Base-by-base conservation (phyloP, 1,140 invertebrate genomes). In the Pomacea maculata region DNA sequence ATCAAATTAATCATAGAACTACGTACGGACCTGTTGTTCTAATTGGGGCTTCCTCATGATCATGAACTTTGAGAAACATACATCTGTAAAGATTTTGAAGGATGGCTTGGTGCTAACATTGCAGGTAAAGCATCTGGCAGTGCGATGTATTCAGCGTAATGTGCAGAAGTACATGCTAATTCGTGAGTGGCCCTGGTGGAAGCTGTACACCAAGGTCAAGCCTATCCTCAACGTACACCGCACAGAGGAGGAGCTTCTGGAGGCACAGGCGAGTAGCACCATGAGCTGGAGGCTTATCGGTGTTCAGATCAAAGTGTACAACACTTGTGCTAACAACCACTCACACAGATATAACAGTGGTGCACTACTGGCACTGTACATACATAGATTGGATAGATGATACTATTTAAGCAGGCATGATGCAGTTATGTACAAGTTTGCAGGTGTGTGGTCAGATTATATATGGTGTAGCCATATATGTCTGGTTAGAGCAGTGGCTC, bases 121-220 rank as follows among this genome's bases (percentile, higher is more conserved):
- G 73, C 86, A 94, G 94, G 90, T 95, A 14, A 94, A 97, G 93
- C 96, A 98, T 90, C 92, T 97, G 75, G 97, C 97, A 12, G 95
- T 98, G 25, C 94, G 96, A 79, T 98, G 97, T 90, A 96, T 98
- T 79, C 97, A 98, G 89, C 94, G 96, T 80, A 98, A 98, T 92
- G 96, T 98, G 3, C 94, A 96, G 83, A 97, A 97, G 85, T 95
- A 97, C 88, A 94, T 98, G 89, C 94, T 94, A 61, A 96, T 98
- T 1, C 93, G 96, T 72, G 96, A 97, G 91, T 99, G 97, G 97
- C 95, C 96, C 9, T 98, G 97, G 97, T 98, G 97, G 97, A 93
- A 96, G 78, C 93, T 98, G 73, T 94, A 97, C 88, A 95, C 97
- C 34, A 95, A 96, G 85, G 95, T 98, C 57, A 95, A 96, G 67